phyloP scores from a whole-genome alignment of 2,888 invertebrate species.

The Nomada ferruginata region DNA sequence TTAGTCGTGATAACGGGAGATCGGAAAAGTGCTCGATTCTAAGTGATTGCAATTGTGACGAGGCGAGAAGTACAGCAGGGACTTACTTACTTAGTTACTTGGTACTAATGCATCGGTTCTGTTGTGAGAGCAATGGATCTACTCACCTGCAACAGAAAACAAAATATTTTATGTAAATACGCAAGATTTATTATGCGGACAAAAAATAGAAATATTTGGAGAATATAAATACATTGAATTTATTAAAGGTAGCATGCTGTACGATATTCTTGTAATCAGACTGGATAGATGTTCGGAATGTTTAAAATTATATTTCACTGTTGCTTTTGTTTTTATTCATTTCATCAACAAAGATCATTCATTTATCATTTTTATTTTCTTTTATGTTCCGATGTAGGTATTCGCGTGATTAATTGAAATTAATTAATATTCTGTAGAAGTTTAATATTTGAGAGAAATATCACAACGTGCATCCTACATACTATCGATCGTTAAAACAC shows the following conservation, averaged over 20 bases:
- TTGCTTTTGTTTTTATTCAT: too few relatives aligned
- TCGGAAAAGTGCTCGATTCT: conserved; percentile 20
- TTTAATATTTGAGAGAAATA: too few relatives aligned
- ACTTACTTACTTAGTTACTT: conserved; percentile 21
- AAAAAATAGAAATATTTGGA: not conserved
- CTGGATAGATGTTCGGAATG: too few relatives aligned
- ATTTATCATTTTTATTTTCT: too few relatives aligned
- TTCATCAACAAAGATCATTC: too few relatives aligned
- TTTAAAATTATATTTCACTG: too few relatives aligned
- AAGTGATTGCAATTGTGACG: conserved; percentile 5
- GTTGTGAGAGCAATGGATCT: not conserved
- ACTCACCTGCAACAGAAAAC: conserved; percentile 56
- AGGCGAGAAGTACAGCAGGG: not conserved
- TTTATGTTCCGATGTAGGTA: too few relatives aligned
- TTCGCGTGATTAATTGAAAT: too few relatives aligned
- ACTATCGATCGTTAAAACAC: too few relatives aligned
- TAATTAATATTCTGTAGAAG: too few relatives aligned
- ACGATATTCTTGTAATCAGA: not conserved
- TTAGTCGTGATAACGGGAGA: conserved; percentile 43
- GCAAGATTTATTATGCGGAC: not conserved
- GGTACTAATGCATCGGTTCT: not conserved
- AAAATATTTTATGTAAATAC: not conserved
- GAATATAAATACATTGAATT: not conserved
- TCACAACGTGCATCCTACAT: too few relatives aligned
- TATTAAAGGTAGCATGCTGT: not conserved